phyloP scores from a whole-genome alignment of 2,888 invertebrate species.

The Amiota minor region DNA sequence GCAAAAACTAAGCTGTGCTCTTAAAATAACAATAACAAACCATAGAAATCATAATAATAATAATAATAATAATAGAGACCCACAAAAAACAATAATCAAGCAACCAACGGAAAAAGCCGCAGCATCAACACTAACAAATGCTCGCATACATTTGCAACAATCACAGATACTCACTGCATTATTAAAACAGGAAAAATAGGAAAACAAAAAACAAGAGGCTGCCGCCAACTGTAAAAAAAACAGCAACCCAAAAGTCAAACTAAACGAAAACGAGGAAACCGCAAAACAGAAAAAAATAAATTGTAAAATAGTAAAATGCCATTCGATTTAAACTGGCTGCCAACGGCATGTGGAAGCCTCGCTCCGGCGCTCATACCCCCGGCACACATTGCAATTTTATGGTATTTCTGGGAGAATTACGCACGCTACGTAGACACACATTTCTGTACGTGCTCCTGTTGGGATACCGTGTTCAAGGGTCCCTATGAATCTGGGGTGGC shows the following conservation, averaged over 20 bases:
- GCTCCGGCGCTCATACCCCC: slow-evolving; percentile 77
- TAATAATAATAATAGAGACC: slow-evolving; percentile 37
- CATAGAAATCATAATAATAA: neutral
- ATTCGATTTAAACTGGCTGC: slow-evolving; percentile 72
- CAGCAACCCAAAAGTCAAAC: neutral
- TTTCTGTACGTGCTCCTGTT: slow-evolving; percentile 82
- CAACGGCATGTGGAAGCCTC: slow-evolving; percentile 72
- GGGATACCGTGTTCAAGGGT: slow-evolving; percentile 85
- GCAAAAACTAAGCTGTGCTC: neutral
- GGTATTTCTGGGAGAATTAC: slow-evolving; percentile 81
- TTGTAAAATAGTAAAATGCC: slow-evolving; percentile 49
- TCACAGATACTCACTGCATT: neutral
- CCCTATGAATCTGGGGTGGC: slow-evolving; percentile 82
- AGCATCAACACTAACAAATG: neutral
- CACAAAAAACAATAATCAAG: slow-evolving; percentile 9
- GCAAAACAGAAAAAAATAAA: slow-evolving; percentile 11
- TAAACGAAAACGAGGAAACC: too few relatives aligned
- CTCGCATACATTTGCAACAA: neutral
- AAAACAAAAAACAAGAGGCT: neutral
- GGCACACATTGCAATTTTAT: slow-evolving; percentile 77
- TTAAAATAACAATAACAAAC: too few relatives aligned
- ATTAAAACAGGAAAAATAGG: neutral
- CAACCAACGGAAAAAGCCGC: too few relatives aligned
- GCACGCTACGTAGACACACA: slow-evolving; percentile 79
- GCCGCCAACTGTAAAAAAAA: neutral